Evolutionary conservation across 2,888 invertebrate genomes (phyloP).

Genomic region (Panopea generosa): DNA sequence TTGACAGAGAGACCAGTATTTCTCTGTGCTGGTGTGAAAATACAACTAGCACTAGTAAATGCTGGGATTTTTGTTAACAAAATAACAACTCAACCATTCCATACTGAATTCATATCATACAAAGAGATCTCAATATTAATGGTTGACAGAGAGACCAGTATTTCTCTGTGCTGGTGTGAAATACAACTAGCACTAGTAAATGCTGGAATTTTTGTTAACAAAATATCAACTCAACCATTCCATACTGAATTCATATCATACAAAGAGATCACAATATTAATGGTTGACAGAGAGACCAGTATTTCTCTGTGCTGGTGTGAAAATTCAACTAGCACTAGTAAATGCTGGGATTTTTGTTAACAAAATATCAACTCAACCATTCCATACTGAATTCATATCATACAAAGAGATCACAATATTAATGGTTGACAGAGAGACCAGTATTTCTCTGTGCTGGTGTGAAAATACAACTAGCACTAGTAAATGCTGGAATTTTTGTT

Average conservation of each 20-base stretch:
- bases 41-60: slow-evolving; percentile 5
- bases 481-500: background rate
- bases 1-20: background rate
- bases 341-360: background rate
- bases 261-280: too few relatives aligned
- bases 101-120: background rate
- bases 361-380: background rate
- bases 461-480: slow-evolving; percentile 2
- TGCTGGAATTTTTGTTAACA: background rate
- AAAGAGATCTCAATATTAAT: too few relatives aligned
- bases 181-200: slow-evolving; percentile 3
- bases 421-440: background rate
- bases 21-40: background rate
- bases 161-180: slow-evolving; percentile 1
- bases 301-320: background rate
- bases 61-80: background rate
- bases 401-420: too few relatives aligned
- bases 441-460: slow-evolving; percentile 7
- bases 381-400: background rate
- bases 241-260: too few relatives aligned
- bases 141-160: background rate
- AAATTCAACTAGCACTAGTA: background rate
- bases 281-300: background rate
- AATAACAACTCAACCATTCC: background rate
- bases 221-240: too few relatives aligned